Percentiles rank a stretch among this genome's conserved stretches.
Evolutionary conservation across 2,888 invertebrate species (phyloP).

Genomic region (Platycnemis pennipes): DNA sequence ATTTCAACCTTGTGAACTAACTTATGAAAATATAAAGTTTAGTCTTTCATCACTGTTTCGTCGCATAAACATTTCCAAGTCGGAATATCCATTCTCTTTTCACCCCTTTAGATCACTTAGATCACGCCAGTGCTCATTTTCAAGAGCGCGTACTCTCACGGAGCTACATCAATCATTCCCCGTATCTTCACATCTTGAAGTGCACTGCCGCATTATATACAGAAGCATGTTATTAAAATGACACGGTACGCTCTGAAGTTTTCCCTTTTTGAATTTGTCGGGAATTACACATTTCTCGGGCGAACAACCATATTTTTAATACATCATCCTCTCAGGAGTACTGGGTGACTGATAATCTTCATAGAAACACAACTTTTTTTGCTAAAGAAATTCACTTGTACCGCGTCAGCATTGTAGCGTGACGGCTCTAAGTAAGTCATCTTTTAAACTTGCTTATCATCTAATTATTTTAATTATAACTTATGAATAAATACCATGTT

Average conservation of each 20-base stretch:
- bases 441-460: not conserved
- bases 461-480: not conserved
- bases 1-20: not conserved
- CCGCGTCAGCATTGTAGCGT: not conserved
- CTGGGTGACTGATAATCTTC: not conserved
- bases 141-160: not conserved
- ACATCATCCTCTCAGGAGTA: not conserved
- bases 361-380: not conserved
- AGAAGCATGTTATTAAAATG: not conserved
- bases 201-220: not conserved
- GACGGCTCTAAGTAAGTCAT: not conserved
- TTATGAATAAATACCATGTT: not conserved
- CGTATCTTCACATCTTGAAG: not conserved
- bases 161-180: conserved; percentile 13
- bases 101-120: not conserved
- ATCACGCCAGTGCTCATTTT: not conserved
- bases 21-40: not conserved
- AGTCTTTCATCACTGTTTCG: not conserved
- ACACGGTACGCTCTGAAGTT: not conserved
- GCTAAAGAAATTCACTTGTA: not conserved
- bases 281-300: not conserved
- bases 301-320: not conserved
- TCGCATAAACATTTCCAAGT: no score
- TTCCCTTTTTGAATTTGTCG: not conserved
- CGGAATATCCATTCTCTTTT: not conserved